Conservation (phyloP, 1,140 invertebrate genomes). For the Coboldia fuscipes region DNA sequence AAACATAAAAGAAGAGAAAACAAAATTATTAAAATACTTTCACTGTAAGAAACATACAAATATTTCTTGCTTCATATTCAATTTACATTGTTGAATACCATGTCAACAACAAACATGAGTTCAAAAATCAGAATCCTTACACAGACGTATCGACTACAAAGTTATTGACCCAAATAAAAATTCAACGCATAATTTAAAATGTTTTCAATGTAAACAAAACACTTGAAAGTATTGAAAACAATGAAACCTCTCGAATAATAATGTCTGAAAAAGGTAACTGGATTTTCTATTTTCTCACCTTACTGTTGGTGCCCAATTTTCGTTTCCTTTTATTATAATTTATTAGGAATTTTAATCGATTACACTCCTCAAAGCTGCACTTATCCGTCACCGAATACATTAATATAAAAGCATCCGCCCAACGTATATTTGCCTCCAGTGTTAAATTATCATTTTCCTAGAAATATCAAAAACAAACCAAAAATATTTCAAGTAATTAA, state of each 20-base stretch:
- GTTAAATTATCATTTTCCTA: constrained; percentile 43
- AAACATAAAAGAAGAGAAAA: constrained; percentile 11
- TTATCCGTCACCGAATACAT: constrained; percentile 70
- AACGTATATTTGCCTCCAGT: constrained; percentile 54
- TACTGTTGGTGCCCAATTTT: constrained; percentile 27
- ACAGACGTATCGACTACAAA: no score
- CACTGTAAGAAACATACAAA: no score
- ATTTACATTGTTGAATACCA: no score
- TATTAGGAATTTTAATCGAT: constrained; percentile 54
- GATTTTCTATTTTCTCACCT: constrained; percentile 19
- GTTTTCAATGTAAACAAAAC: no score
- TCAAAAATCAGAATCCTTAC: no score
- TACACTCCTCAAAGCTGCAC: constrained; percentile 65
- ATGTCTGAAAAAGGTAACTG: neutral
- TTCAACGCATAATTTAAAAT: neutral
- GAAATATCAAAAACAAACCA: constrained; percentile 8
- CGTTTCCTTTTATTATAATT: constrained; percentile 50
- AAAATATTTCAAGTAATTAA: neutral
- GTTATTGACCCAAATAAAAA: no score
- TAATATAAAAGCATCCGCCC: constrained; percentile 66
- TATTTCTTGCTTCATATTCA: no score
- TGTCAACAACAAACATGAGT: no score
- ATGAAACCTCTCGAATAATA: no score
- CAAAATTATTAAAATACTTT: neutral
- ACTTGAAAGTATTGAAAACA: no score